phyloP scores from a whole-genome alignment of 1,140 invertebrate species.

The Bombus polaris region DNA sequence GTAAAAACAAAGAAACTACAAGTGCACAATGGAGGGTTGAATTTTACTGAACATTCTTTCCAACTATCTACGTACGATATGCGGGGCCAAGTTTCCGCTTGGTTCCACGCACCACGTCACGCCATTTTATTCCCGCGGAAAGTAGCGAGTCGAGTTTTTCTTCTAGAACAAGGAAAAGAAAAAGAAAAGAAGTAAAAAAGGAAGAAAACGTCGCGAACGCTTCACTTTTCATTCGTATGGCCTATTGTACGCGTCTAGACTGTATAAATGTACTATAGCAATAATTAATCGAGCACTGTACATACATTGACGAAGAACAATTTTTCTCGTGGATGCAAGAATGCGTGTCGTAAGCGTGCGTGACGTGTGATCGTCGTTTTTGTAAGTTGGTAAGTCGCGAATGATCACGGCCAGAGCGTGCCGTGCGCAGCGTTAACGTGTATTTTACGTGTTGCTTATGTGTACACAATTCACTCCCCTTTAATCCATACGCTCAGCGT shows the following conservation, averaged over 20 bases:
- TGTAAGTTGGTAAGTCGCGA: slow-evolving; percentile 14
- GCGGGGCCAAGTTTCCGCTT: neutral
- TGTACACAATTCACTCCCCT: neutral
- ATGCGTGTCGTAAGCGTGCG: neutral
- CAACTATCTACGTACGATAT: neutral
- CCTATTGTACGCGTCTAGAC: slow-evolving; percentile 43
- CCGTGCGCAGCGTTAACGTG: neutral
- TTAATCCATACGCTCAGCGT: neutral
- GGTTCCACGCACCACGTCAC: no score
- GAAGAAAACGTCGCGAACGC: slow-evolving; percentile 45
- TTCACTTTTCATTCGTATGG: slow-evolving; percentile 44
- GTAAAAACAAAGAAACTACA: neutral
- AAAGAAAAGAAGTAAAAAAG: neutral
- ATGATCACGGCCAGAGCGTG: neutral
- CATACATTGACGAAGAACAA: slow-evolving; percentile 41
- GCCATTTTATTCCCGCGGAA: neutral
- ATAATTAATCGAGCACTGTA: slow-evolving; percentile 66
- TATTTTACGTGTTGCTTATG: slow-evolving; percentile 38
- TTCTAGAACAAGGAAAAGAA: neutral
- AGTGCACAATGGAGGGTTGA: neutral
- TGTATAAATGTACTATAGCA: slow-evolving; percentile 72
- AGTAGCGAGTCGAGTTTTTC: neutral
- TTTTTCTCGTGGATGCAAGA: neutral
- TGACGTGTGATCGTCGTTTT: slow-evolving; percentile 27
- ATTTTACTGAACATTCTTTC: no score